Evolutionary conservation across 2,113 vertebrate genomes (phyloP).

Genomic region (Pelecanoides urinatrix): DNA sequence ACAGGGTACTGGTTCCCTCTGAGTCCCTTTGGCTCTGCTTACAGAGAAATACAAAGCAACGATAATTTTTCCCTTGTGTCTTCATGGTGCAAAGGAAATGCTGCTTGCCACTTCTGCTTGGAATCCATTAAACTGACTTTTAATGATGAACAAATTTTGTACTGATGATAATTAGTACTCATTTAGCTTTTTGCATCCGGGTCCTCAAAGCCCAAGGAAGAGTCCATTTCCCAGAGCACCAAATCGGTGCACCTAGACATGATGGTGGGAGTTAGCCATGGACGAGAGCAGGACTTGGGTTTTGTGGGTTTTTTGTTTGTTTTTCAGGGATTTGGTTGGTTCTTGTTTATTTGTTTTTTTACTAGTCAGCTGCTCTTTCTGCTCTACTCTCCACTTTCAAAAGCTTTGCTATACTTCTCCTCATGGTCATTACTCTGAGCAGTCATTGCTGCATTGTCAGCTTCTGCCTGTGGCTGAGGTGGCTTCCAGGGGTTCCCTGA

Average conservation of each 20-base stretch:
- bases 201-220: neutral
- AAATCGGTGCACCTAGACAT: neutral
- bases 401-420: neutral
- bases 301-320: neutral
- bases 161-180: neutral
- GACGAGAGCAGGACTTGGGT: neutral
- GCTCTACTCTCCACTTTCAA: neutral
- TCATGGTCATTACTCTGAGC: fast-evolving
- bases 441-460: neutral
- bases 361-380: neutral
- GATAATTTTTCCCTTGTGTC: neutral
- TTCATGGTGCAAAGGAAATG: neutral
- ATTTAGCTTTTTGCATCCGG: neutral
- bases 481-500: neutral
- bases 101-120: neutral
- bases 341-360: neutral
- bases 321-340: neutral
- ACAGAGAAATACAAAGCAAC: neutral
- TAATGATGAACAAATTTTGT: neutral
- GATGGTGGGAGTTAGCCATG: neutral
- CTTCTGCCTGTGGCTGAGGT: neutral
- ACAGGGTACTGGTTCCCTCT: neutral
- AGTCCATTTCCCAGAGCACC: neutral
- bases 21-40: neutral
- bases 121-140: neutral